Evolutionary conservation across 2,113 vertebrate species (phyloP).

Genomic region (Nansenia antarctica): DNA sequence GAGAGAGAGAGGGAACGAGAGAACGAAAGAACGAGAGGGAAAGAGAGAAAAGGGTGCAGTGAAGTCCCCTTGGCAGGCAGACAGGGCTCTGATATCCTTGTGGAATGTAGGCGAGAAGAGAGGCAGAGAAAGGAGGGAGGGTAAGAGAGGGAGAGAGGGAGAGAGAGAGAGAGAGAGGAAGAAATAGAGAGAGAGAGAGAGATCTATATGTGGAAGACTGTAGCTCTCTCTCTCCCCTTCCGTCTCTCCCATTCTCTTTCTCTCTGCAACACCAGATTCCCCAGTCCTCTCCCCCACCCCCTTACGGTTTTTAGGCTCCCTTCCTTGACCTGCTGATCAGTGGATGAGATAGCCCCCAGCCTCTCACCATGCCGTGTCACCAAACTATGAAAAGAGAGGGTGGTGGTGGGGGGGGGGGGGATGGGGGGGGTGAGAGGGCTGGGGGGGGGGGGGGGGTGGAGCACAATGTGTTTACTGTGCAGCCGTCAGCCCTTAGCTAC

Average conservation of each 20-base stretch:
- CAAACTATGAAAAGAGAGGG: not conserved
- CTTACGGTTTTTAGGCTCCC: conserved; percentile 36
- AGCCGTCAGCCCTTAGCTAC: not conserved
- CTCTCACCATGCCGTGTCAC: conserved; percentile 15
- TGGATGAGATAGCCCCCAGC: conserved; percentile 39
- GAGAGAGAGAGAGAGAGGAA: not conserved
- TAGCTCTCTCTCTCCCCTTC: not conserved
- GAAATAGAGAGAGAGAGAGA: not conserved
- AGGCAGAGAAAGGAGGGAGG: conserved; percentile 32
- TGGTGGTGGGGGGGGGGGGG: not conserved
- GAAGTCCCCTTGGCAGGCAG: conserved; percentile 74
- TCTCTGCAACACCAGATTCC: not conserved
- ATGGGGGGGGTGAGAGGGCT: conserved; percentile 1
- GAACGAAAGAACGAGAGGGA: conserved; percentile 47
- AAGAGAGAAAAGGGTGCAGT: conserved; percentile 71
- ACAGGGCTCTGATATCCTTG: conserved; percentile 65
- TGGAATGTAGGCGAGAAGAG: conserved; percentile 71
- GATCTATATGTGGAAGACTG: not conserved
- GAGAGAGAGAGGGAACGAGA: conserved; percentile 2
- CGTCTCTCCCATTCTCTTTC: not conserved
- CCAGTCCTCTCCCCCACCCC: conserved; percentile 24
- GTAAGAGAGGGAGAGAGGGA: not conserved
- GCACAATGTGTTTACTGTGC: conserved; percentile 59
- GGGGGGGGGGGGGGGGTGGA: conserved; percentile 20
- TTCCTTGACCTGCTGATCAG: conserved; percentile 53